A percentile compares a stretch with the other conserved stretches of the same genome.
phyloP scores from a whole-genome alignment of 2,113 vertebrate species.

The Megaceryle torquata region DNA sequence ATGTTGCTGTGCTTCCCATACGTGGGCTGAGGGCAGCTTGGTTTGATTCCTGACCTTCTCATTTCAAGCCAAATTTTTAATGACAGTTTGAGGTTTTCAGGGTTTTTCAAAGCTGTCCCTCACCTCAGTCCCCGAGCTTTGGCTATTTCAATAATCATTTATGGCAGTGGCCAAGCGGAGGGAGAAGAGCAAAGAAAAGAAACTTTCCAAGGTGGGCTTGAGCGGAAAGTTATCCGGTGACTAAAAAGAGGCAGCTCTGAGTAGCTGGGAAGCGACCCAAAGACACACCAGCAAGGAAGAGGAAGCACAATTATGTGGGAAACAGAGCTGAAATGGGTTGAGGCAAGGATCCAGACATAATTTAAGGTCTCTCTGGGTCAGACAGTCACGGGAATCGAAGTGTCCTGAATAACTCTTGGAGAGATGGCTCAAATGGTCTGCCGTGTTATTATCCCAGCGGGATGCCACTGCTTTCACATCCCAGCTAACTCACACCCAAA shows the following conservation, averaged over 20 bases:
- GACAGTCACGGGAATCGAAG: not conserved
- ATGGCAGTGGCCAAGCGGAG: not conserved
- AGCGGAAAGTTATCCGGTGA: not conserved
- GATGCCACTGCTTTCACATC: not conserved
- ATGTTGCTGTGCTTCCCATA: not conserved
- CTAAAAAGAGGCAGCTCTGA: not conserved
- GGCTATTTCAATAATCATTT: not conserved
- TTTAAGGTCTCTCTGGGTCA: constrained; percentile 30
- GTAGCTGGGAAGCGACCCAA: not conserved
- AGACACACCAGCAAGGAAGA: constrained; percentile 20
- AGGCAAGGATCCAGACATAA: constrained; percentile 19
- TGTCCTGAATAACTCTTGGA: not conserved
- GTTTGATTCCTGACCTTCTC: not conserved
- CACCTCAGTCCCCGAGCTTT: not conserved
- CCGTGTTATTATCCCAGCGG: not conserved
- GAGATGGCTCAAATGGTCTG: not conserved
- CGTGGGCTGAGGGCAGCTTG: rapidly evolving
- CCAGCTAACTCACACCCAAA: not conserved
- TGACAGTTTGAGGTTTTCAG: not conserved
- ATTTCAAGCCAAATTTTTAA: not conserved
- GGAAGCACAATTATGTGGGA: constrained; percentile 33
- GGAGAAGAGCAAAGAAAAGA: not conserved
- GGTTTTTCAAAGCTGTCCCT: not conserved
- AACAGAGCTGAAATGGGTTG: not conserved
- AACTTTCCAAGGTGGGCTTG: not conserved